Percentiles rank a stretch among this genome's conserved stretches.
phyloP scores from a whole-genome alignment of 1,140 invertebrate genomes.

The Sesamia nonagrioides region DNA sequence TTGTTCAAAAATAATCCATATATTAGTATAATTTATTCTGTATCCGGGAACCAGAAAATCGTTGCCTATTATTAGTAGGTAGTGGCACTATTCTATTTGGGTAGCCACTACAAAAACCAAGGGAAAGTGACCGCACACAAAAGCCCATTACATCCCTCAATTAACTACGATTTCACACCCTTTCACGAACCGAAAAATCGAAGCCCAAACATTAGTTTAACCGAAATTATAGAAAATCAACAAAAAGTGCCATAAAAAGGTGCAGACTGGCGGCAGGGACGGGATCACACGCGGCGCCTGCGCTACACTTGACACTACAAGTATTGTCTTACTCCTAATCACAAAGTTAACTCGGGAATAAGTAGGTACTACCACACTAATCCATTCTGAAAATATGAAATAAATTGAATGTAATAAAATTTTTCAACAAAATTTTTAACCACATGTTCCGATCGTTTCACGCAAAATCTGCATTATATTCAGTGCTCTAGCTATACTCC shows the following conservation, averaged over 20 bases:
- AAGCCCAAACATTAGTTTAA: conserved; percentile 87
- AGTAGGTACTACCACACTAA: not conserved
- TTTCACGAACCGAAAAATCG: conserved; percentile 87
- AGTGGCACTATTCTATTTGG: conserved; percentile 40
- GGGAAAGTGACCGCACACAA: conserved; percentile 81
- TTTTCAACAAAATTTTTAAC: too few species aligned
- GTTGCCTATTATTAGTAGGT: conserved; percentile 52
- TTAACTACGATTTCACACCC: conserved; percentile 86
- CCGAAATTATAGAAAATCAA: conserved; percentile 85
- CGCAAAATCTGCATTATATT: too few species aligned
- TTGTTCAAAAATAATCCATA: conserved; percentile 41
- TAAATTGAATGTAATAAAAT: too few species aligned
- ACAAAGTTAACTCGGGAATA: not conserved
- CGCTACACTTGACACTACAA: conserved; percentile 17
- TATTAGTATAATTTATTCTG: conserved; percentile 49
- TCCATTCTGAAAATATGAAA: too few species aligned
- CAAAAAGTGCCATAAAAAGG: conserved; percentile 80
- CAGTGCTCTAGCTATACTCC: too few species aligned
- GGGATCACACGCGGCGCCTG: conserved; percentile 64
- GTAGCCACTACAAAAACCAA: conserved; percentile 60
- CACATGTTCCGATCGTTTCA: too few species aligned
- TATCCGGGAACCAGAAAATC: conserved; percentile 42
- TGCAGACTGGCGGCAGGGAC: conserved; percentile 59
- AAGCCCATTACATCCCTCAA: conserved; percentile 83
- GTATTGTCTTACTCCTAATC: conserved; percentile 13